Percentiles rank a stretch among this genome's conserved stretches.
phyloP scores from a whole-genome alignment of 2,113 vertebrate species.

The Paraplagusia blochii region DNA sequence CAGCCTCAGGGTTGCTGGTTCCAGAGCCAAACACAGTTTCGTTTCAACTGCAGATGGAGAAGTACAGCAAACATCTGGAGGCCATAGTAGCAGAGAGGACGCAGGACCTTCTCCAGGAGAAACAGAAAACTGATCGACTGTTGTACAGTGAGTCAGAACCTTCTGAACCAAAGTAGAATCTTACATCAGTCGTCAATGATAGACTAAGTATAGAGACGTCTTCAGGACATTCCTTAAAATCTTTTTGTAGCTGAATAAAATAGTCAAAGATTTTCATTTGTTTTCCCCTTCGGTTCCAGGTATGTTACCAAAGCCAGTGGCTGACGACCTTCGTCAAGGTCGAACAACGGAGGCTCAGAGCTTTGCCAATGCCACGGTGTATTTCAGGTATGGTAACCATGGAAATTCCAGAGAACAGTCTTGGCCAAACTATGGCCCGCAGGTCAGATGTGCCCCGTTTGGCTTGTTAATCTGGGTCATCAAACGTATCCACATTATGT shows the following conservation, averaged over 20 bases:
- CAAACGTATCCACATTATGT: no score
- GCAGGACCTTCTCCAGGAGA: slow-evolving; percentile 78
- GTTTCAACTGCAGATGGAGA: slow-evolving; percentile 75
- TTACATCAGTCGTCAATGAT: no score
- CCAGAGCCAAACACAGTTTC: neutral
- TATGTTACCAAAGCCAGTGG: slow-evolving; percentile 77
- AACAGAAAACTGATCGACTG: slow-evolving; percentile 77
- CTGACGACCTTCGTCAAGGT: slow-evolving; percentile 76
- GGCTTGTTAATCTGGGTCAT: no score
- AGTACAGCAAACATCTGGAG: slow-evolving; percentile 81
- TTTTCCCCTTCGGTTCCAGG: slow-evolving; percentile 46
- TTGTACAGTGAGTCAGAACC: slow-evolving; percentile 71
- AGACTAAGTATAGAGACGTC: no score
- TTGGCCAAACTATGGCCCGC: no score
- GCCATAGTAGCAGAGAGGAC: slow-evolving; percentile 76
- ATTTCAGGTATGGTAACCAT: slow-evolving; percentile 76
- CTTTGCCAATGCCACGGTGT: slow-evolving; percentile 75
- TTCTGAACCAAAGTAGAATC: neutral
- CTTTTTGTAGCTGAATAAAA: no score
- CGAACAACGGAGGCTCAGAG: slow-evolving; percentile 67
- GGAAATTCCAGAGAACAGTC: no score
- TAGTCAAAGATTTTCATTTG: neutral
- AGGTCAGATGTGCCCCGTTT: no score
- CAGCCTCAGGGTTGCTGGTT: neutral
- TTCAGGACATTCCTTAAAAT: no score